Evolutionary conservation across 2,888 invertebrate species (phyloP).

Genomic region (Leptopilina drosophilae): DNA sequence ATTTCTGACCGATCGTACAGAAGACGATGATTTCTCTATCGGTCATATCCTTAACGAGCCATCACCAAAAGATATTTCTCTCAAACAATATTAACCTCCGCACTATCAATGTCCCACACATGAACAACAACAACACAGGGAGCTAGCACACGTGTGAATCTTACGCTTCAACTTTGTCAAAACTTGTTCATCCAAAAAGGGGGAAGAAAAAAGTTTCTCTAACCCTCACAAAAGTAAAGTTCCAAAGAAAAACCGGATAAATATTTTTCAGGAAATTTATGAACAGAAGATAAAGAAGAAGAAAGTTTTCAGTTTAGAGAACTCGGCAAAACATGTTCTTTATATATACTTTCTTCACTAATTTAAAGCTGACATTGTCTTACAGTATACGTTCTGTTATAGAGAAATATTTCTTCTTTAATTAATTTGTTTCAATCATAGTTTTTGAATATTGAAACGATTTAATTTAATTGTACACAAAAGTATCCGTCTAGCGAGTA

Average conservation of each 20-base stretch:
- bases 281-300: neutral
- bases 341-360: neutral
- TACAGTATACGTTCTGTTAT: neutral
- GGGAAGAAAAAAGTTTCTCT: neutral
- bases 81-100: neutral
- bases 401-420: too few relatives aligned
- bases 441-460: too few relatives aligned
- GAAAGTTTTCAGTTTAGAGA: constrained; percentile 10
- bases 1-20: constrained; percentile 43
- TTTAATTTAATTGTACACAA: neutral
- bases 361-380: constrained; percentile 1
- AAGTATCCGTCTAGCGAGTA: neutral
- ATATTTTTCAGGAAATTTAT: constrained; percentile 1
- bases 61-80: constrained; percentile 22
- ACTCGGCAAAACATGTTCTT: neutral
- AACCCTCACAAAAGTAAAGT: neutral
- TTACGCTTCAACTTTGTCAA: constrained; percentile 6
- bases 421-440: too few relatives aligned
- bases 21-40: constrained; percentile 47
- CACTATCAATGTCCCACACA: neutral
- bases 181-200: constrained; percentile 3
- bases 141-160: neutral
- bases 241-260: neutral
- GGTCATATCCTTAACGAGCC: constrained; percentile 38
- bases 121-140: neutral